Conservation (phyloP, 1,140 invertebrate species). For the Drosophila sproati region DNA sequence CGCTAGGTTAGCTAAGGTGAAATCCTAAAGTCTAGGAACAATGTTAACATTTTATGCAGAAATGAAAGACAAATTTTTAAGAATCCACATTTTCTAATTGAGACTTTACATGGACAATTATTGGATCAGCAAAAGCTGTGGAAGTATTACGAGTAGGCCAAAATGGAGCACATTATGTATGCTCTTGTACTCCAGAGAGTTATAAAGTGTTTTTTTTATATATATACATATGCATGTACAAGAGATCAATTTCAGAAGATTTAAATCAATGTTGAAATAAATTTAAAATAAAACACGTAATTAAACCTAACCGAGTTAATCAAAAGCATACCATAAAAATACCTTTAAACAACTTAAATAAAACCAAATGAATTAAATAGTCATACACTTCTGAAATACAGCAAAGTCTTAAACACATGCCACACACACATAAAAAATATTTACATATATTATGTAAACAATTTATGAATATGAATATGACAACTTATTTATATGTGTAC, state of each 20-base stretch:
- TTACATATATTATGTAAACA: constrained; percentile 14
- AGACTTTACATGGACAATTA: constrained; percentile 44
- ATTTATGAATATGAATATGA: constrained; percentile 27
- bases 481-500: constrained; percentile 44
- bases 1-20: constrained; percentile 65
- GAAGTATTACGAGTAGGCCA: constrained; percentile 12
- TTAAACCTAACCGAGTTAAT: constrained; percentile 23
- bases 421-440: background rate
- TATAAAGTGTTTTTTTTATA: constrained; percentile 11
- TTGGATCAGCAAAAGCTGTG: constrained; percentile 18
- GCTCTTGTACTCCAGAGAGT: background rate
- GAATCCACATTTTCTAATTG: constrained; percentile 57
- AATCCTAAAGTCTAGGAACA: constrained; percentile 74
- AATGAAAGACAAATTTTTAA: constrained; percentile 48
- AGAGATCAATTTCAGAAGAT: background rate
- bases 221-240: constrained; percentile 4
- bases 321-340: constrained; percentile 26
- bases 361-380: constrained; percentile 26
- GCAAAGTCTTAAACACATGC: constrained; percentile 32
- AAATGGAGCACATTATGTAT: background rate
- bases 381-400: constrained; percentile 20
- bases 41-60: constrained; percentile 77
- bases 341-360: constrained; percentile 2
- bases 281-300: background rate
- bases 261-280: constrained; percentile 1